Conservation (phyloP, 2,888 invertebrate genomes). For the Orthosia cruda region DNA sequence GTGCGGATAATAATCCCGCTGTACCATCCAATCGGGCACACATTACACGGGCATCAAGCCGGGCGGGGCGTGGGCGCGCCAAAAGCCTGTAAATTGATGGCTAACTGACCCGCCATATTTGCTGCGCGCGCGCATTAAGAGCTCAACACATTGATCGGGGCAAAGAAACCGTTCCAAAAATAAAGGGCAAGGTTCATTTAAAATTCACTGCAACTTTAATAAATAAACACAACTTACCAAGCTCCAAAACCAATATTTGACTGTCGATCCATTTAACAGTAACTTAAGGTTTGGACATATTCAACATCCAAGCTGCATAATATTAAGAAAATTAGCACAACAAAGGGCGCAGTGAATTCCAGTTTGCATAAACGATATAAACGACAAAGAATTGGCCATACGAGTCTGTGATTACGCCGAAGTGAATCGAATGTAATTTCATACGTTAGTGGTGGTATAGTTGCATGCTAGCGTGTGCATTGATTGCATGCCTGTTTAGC, state of each 20-base stretch:
- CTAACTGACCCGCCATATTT: constrained; percentile 63
- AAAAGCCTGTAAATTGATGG: constrained; percentile 74
- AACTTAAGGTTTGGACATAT: neutral
- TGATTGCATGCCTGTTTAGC: constrained; percentile 11
- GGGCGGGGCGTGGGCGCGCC: constrained; percentile 66
- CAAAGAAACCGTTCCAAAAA: constrained; percentile 6
- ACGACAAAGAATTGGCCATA: constrained; percentile 30
- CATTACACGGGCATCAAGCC: constrained; percentile 70
- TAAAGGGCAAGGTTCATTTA: constrained; percentile 8
- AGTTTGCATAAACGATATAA: constrained; percentile 22
- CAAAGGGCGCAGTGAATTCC: constrained; percentile 5
- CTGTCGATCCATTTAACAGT: neutral
- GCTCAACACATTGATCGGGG: constrained; percentile 14
- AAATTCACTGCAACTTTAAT: neutral
- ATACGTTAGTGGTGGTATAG: constrained; percentile 15
- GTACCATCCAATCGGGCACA: constrained; percentile 67
- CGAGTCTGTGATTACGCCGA: constrained; percentile 4
- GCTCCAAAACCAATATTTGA: neutral
- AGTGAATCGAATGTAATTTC: constrained; percentile 41
- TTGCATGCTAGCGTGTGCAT: constrained; percentile 2
- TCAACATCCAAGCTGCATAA: neutral
- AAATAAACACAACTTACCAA: neutral
- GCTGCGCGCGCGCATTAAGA: constrained; percentile 32
- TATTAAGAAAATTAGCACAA: constrained; percentile 19
- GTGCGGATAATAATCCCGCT: constrained; percentile 56